These are phyloP conservation scores for Carassius carassius DNA, from an alignment of 2,113 vertebrate genomes.

Conservation along the genomic window DNA sequence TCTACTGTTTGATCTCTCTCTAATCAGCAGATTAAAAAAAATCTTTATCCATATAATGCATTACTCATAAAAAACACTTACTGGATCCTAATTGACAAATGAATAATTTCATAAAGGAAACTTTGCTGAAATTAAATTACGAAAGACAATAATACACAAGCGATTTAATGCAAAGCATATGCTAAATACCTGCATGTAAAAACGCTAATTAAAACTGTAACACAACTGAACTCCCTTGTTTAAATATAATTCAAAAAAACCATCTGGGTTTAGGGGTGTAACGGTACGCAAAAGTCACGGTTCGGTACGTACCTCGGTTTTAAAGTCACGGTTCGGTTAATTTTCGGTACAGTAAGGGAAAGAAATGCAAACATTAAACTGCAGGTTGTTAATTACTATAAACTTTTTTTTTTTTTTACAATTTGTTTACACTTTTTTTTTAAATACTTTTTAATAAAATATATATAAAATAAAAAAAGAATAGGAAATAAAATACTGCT, in stretches of 20 bases:
- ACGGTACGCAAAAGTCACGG: too few relatives aligned
- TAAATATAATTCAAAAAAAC: slow-evolving; percentile 9
- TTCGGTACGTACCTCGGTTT: too few relatives aligned
- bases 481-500: too few relatives aligned
- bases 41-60: not conserved
- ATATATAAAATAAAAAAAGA: too few relatives aligned
- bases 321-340: too few relatives aligned
- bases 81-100: not conserved
- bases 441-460: too few relatives aligned
- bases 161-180: not conserved
- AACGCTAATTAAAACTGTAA: slow-evolving; percentile 21
- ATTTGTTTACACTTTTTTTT: too few relatives aligned
- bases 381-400: too few relatives aligned
- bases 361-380: too few relatives aligned
- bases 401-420: too few relatives aligned
- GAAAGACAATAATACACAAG: slow-evolving; percentile 5
- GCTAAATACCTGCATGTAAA: slow-evolving; percentile 12
- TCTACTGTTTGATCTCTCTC: not conserved
- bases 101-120: slow-evolving; percentile 7
- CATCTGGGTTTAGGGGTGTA: too few relatives aligned
- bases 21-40: not conserved
- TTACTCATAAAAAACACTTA: not conserved
- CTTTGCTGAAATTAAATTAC: not conserved
- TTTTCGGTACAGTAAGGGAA: too few relatives aligned
- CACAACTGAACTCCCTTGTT: not conserved